Base-by-base conservation (phyloP, 2,888 invertebrate genomes). In the Andrena praecox region DNA sequence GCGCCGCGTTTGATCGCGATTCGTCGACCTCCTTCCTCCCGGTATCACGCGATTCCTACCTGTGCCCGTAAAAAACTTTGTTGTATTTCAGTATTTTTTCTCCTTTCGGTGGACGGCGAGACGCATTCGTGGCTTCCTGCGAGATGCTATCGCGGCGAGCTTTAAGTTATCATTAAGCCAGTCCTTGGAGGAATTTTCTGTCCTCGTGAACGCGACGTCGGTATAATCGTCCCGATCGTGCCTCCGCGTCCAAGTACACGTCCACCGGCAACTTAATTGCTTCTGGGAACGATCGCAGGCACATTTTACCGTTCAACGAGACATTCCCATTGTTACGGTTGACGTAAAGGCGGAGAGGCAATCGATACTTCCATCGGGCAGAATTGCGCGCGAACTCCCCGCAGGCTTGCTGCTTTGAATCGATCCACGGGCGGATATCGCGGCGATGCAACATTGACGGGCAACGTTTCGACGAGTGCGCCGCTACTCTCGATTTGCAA, bases 41-140 rank as follows among this genome's bases (percentile, higher is more conserved):
- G 31, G 56, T 48, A 86, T 84, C 87, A 86, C 88, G 87, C 87
- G 87, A 87, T 84, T 79, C 77, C 76, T 56, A 78, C 68, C 56
- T 52, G 16, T 35, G 33, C 50, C 35, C 5, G 29, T 56, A 69
- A 20, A 68, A 71, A 73, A 86, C 80, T 80, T 85, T 73, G 85
- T 85, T 79, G 48, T 74, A 56, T 70, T 71, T 77, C 62, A 35
- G 71, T 63, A 75, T 81, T 71, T 71, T 50, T 59, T 62, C 76
- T 62, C 35, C 67, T 67, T 60, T 77, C 67, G 66, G 69, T 67
- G 66, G 68, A 75, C 80, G 82, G 71, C 66, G 76, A 71, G 80
- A 86, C 88, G 84, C 77, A 77, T 70, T 77, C 85, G 76, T 70
- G 74, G 80, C 81, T 88, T 88, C 88, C 88, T 85, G 82, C 63